Percentiles rank a stretch among this genome's conserved stretches.
These are phyloP conservation scores for Scomberomorus guttatus DNA, from an alignment of 2,797 vertebrate genomes.

Conservation along the genomic window DNA sequence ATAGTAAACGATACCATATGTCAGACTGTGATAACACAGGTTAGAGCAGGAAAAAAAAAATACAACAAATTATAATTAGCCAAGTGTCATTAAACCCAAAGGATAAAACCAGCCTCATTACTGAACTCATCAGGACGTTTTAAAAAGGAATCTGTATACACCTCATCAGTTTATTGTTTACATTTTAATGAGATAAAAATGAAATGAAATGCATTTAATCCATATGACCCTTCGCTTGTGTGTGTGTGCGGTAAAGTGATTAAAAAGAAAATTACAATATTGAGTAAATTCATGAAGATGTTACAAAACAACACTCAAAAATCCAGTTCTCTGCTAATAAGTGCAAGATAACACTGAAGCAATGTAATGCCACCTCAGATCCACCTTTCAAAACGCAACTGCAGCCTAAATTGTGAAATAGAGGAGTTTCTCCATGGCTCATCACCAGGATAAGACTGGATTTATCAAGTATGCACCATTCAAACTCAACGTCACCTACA, in stretches of 20 bases:
- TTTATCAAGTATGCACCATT: background rate
- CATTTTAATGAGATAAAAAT: conserved; percentile 60
- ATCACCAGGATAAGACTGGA: background rate
- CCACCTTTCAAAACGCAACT: too few relatives aligned
- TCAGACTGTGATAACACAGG: conserved; percentile 47
- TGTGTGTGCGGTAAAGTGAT: background rate
- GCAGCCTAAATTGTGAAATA: background rate
- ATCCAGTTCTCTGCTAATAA: background rate
- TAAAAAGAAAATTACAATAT: conserved; percentile 3
- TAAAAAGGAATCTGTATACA: conserved; percentile 57
- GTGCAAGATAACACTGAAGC: background rate
- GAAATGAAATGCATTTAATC: conserved; percentile 22
- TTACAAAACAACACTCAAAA: background rate
- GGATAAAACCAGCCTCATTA: conserved; percentile 62
- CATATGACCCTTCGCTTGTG: conserved; percentile 11
- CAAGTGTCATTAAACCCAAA: conserved; percentile 68
- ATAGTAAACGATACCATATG: conserved; percentile 64
- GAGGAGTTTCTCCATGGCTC: background rate
- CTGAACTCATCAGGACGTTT: conserved; percentile 45
- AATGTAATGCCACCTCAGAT: background rate
- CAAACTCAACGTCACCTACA: background rate
- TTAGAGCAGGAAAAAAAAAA: conserved; percentile 29
- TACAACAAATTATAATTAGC: conserved; percentile 65
- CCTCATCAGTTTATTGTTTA: conserved; percentile 65
- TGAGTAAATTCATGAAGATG: conserved; percentile 21